phyloP scores from a whole-genome alignment of 2,113 vertebrate genomes.

The Percopsis transmontana region DNA sequence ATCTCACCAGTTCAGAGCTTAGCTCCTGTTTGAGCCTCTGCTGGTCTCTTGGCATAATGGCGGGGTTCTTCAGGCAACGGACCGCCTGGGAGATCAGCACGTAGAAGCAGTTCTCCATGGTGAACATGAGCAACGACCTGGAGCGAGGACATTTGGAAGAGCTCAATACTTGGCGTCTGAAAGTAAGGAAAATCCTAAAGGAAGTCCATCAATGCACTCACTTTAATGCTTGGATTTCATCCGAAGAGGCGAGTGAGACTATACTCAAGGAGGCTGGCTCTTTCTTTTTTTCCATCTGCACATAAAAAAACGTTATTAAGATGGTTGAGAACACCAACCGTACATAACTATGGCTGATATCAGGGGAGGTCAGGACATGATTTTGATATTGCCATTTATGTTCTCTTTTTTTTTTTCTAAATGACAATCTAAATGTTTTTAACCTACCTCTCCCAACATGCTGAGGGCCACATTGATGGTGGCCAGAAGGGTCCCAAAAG shows the following conservation, averaged over 20 bases:
- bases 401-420: too few relatives aligned
- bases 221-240: conserved; percentile 90
- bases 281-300: conserved; percentile 95
- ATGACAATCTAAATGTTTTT: not conserved
- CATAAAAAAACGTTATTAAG: not conserved
- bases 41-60: conserved; percentile 88
- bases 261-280: conserved; percentile 84
- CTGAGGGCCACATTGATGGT: conserved; percentile 93
- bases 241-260: conserved; percentile 81
- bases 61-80: conserved; percentile 88
- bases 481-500: conserved; percentile 94
- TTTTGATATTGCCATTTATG: too few relatives aligned
- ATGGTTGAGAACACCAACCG: not conserved
- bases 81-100: conserved; percentile 95
- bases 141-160: not conserved
- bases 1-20: conserved; percentile 91
- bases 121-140: conserved; percentile 95
- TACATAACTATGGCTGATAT: too few relatives aligned
- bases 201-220: conserved; percentile 65
- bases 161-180: not conserved
- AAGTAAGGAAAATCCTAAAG: not conserved
- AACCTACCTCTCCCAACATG: conserved; percentile 90
- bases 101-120: conserved; percentile 98
- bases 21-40: conserved; percentile 98
- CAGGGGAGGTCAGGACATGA: too few relatives aligned